Base-by-base conservation (phyloP, 1,140 invertebrate genomes). In the Meteorus sp. region DNA sequence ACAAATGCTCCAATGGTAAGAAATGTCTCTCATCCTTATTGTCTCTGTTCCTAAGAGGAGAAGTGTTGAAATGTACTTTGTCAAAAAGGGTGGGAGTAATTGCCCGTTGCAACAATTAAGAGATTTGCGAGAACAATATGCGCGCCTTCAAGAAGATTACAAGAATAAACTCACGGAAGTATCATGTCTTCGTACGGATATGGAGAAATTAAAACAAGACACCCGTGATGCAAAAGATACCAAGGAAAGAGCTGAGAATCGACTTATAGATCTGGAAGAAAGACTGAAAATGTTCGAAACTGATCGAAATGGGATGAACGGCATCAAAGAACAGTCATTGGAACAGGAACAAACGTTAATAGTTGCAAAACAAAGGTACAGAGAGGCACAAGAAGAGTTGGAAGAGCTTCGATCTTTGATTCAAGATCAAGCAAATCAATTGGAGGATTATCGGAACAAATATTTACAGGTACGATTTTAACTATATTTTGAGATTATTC, bases 401-500 rank as follows among this genome's bases (percentile, higher is more conserved):
- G 84, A 89, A 25, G 89, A 90, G 69, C 72, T 88, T 35, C 81
- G 86, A 56, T 80, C 80, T 7, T 71, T 88, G 13, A 85, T 89
- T 70, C 85, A 87, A 56, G 88, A 90, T 67, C 86, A 89, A 66
- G 84, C 86, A 5, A 74, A 79, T 11, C 88, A 90, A 72, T 64
- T 89, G 2, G 88, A 89, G 54, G 88, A 89, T 60, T 90, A 90
- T 66, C 82, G 88, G 55, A 86, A 87, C 56, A 90, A 90, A 75
- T 86, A 85, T 68, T 52, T 76, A 20, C 70, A 75, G 57, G 76
- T 77, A 13, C 20, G 11, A n/a, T 39, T 19, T 15, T 37, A 11
- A 45, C 25, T 19, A 22, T 47, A 25, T 25, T 27, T 23, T 47
- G 23, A n/a, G 27, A 5, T 5, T n/a, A 47, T 25, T n/a, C 0